Evolutionary conservation across 1,140 invertebrate genomes (phyloP), one percentile per base, ranked within the genome.

Genomic region (Monochamus saltuarius): DNA sequence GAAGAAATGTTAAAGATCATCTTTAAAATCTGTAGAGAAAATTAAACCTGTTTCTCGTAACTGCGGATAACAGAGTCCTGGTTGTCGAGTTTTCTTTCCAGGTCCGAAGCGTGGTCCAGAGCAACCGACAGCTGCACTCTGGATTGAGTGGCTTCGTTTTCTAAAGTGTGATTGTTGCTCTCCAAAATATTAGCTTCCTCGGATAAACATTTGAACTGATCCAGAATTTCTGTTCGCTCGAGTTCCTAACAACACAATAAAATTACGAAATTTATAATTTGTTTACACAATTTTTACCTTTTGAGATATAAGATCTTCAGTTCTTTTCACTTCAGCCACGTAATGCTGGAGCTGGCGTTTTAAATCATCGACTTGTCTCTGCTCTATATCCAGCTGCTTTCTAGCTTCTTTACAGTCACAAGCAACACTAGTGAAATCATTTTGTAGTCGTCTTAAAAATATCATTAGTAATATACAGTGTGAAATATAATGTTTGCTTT

Each of bases 341-440:
- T 89, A 89, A 68, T 86, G 85, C 67, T 89, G 87, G 61, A 89
- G 72, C 67, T 89, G 87, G 61, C 82, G 80, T 71, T 87, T 89
- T 22, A 89, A 72, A 65, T 85, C 82, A 45, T 84, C 83, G 0
- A 86, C 83, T 78, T 89, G 85, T 68, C 81, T 81, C 38, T 79
- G 79, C 4, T 83, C 80, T 38, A 80, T 76, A 42, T 88, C 86
- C 53, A 87, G 76, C 68, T 88, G 85, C 53, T 81, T 81, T 53
- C 83, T 78, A 36, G 82, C 59, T 1, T 74, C 78, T 22, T 79
- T 74, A 11, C 76, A 66, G 55, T 86, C 83, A 58, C 79, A 77
- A 9, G 75, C 80, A 1, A 78, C 66, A 2, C 79, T 68, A 0
- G 80, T 79, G 56, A 89, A 69, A 68, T 87, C 87, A 62, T 87